These are phyloP conservation scores for Diglossa cyanea DNA, from an alignment of 2,797 vertebrate genomes.

Conservation along the genomic window DNA sequence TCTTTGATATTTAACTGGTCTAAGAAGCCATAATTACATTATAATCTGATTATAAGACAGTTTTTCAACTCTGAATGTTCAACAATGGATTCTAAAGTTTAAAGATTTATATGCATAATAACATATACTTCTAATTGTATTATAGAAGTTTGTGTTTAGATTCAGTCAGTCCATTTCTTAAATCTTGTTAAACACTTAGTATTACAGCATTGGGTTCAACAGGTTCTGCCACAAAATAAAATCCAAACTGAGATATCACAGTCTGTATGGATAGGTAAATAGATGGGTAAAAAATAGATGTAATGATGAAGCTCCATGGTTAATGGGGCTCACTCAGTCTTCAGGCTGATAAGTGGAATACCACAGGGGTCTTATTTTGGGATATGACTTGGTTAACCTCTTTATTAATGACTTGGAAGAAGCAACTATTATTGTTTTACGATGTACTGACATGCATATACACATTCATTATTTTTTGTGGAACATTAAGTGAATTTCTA, in stretches of 20 bases:
- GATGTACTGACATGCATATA: background rate
- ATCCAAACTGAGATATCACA: background rate
- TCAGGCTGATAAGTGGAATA: background rate
- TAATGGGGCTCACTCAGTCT: background rate
- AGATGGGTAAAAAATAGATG: background rate
- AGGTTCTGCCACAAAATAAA: background rate
- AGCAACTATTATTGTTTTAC: background rate
- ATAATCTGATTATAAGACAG: background rate
- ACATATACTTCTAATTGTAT: background rate
- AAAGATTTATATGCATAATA: background rate
- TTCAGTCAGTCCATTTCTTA: background rate
- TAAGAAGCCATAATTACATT: background rate
- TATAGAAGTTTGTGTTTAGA: background rate
- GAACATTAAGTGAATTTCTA: background rate
- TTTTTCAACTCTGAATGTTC: background rate
- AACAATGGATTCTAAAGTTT: background rate
- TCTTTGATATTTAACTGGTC: background rate
- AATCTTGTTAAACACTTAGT: background rate
- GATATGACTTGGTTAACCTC: background rate
- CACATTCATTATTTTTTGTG: background rate
- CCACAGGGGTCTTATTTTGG: background rate
- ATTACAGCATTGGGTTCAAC: background rate
- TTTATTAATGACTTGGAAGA: background rate
- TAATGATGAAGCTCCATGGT: background rate
- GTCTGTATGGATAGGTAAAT: background rate